Evolutionary conservation across 2,797 vertebrate species (phyloP).

Genomic region (Myoxocephalus aenaeus): DNA sequence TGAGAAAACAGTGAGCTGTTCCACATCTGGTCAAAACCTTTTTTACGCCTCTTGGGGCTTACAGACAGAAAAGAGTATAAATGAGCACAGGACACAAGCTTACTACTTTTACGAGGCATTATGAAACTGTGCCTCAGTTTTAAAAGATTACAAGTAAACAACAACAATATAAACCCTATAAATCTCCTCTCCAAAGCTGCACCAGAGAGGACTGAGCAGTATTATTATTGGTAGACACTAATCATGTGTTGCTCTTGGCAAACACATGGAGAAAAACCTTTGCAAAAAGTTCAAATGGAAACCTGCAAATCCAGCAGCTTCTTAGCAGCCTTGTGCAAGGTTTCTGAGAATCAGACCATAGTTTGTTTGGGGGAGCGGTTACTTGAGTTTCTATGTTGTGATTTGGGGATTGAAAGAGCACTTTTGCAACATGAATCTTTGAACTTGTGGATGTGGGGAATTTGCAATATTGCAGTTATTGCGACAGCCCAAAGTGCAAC

Average conservation of each 20-base stretch:
- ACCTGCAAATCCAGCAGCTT: slow-evolving; percentile 72
- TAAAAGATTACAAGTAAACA: slow-evolving; percentile 74
- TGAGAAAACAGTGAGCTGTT: slow-evolving; percentile 33
- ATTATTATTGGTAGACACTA: slow-evolving; percentile 57
- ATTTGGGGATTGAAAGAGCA: slow-evolving; percentile 40
- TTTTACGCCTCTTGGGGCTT: slow-evolving; percentile 20
- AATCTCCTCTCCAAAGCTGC: slow-evolving; percentile 70
- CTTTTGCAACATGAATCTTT: slow-evolving; percentile 69
- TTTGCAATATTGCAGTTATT: slow-evolving; percentile 4
- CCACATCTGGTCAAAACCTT: slow-evolving; percentile 42
- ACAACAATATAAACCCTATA: slow-evolving; percentile 73
- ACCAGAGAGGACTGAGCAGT: slow-evolving; percentile 58
- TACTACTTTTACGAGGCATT: slow-evolving; percentile 73
- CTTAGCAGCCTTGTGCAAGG: slow-evolving; percentile 70
- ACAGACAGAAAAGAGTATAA: slow-evolving; percentile 47
- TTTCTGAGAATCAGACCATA: slow-evolving; percentile 63
- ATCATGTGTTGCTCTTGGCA: slow-evolving; percentile 70
- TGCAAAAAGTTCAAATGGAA: slow-evolving; percentile 71
- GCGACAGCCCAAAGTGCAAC: slow-evolving; percentile 6
- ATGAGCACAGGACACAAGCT: slow-evolving; percentile 51
- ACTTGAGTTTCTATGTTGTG: slow-evolving; percentile 42
- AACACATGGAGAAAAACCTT: slow-evolving; percentile 53
- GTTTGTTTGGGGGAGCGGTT: slow-evolving; percentile 32
- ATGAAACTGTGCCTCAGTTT: slow-evolving; percentile 70
- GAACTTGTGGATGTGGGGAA: slow-evolving; percentile 51